Evolutionary conservation across 2,113 vertebrate species (phyloP).

Genomic region (Chaetodon trifascialis): DNA sequence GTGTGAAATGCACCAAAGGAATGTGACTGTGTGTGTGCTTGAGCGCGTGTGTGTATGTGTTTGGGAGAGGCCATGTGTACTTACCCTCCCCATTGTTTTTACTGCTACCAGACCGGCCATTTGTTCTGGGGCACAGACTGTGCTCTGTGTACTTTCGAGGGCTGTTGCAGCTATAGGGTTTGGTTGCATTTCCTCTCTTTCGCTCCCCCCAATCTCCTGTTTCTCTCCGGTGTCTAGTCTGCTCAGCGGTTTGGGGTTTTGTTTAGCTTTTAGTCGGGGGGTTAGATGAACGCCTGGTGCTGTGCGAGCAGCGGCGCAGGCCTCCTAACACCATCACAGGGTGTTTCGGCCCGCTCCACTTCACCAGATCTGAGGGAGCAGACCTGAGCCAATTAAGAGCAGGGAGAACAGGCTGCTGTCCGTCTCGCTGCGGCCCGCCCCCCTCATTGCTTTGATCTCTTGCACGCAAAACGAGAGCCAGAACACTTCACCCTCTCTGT

Average conservation of each 20-base stretch:
- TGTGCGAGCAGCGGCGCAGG: conserved; percentile 50
- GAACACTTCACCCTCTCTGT: conserved; percentile 67
- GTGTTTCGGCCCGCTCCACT: conserved; percentile 76
- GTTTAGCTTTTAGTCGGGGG: conserved; percentile 61
- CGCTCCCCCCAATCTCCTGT: conserved; percentile 43
- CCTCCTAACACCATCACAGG: conserved; percentile 79
- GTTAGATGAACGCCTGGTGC: conserved; percentile 47
- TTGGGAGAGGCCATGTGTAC: conserved; percentile 74
- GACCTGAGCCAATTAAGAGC: conserved; percentile 80
- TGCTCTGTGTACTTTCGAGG: conserved; percentile 64
- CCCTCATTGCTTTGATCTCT: conserved; percentile 76
- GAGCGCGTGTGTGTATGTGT: conserved; percentile 27
- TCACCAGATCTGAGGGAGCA: conserved; percentile 79
- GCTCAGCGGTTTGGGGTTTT: conserved; percentile 64
- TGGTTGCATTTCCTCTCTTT: conserved; percentile 52
- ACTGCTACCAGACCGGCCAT: conserved; percentile 73
- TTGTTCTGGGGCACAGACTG: conserved; percentile 70
- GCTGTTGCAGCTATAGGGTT: conserved; percentile 59
- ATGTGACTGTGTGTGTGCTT: conserved; percentile 63
- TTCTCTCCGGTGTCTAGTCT: conserved; percentile 47
- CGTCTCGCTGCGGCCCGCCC: conserved; percentile 60
- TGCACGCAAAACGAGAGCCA: conserved; percentile 74
- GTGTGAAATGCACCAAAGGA: conserved; percentile 76
- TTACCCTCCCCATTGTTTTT: conserved; percentile 79
- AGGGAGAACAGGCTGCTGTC: conserved; percentile 73